Percentiles rank a stretch among this genome's conserved stretches.
phyloP scores from a whole-genome alignment of 2,888 invertebrate genomes.

The Mythimna ferrago region DNA sequence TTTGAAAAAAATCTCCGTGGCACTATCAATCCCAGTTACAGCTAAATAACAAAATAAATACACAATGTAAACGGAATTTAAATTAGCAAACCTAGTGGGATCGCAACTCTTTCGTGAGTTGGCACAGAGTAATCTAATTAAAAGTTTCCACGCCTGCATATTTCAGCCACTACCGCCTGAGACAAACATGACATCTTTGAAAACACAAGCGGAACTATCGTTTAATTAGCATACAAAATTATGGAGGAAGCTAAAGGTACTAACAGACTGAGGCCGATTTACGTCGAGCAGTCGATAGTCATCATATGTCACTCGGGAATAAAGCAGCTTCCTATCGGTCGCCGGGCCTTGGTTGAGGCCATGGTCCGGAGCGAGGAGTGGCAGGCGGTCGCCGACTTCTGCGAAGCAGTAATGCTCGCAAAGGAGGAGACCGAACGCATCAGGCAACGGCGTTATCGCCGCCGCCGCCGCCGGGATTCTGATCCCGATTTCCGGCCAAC shows the following conservation, averaged over 20 bases:
- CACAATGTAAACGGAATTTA: conserved; percentile 14
- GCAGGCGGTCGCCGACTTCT: too few species aligned
- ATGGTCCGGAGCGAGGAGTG: too few species aligned
- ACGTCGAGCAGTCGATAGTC: too few species aligned
- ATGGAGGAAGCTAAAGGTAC: neutral
- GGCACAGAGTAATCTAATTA: conserved; percentile 32
- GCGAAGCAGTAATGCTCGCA: too few species aligned
- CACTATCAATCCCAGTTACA: neutral
- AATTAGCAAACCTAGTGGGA: neutral
- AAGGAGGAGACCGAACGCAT: too few species aligned
- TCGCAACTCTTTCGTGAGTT: conserved; percentile 6
- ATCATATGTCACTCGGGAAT: too few species aligned
- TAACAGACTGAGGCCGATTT: neutral
- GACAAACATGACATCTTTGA: conserved; percentile 20
- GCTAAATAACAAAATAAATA: conserved; percentile 2
- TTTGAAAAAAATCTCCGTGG: neutral
- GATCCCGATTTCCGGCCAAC: too few species aligned
- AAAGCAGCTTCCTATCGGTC: too few species aligned
- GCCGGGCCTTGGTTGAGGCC: too few species aligned
- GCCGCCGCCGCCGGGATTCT: too few species aligned
- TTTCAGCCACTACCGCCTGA: neutral
- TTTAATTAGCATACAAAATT: conserved; percentile 35
- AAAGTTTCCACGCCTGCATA: conserved; percentile 23
- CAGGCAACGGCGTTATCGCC: too few species aligned
- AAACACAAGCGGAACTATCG: conserved; percentile 12